These are phyloP conservation scores for Copidosoma aretas DNA, from an alignment of 2,888 invertebrate genomes.

Conservation along the genomic window DNA sequence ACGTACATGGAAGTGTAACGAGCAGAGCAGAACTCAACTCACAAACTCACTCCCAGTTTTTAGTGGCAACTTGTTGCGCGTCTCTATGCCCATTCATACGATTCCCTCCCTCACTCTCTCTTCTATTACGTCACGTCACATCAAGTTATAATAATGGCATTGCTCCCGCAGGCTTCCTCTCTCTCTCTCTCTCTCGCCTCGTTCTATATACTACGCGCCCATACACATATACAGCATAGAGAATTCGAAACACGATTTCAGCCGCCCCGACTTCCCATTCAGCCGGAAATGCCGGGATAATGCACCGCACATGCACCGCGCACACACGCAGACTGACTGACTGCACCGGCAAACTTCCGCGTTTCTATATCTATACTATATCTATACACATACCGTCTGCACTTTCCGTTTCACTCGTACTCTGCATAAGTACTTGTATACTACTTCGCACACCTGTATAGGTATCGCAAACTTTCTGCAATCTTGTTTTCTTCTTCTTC, in stretches of 20 bases:
- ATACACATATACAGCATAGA: slow-evolving; percentile 4
- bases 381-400: slow-evolving; percentile 34
- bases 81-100: slow-evolving; percentile 62
- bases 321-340: too few species aligned
- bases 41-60: slow-evolving; percentile 64
- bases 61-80: slow-evolving; percentile 63
- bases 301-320: not conserved
- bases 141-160: slow-evolving; percentile 63
- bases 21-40: slow-evolving; percentile 64
- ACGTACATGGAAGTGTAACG: slow-evolving; percentile 63
- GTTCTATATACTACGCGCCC: not conserved
- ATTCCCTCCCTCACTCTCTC: slow-evolving; percentile 59
- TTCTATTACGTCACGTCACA: slow-evolving; percentile 64
- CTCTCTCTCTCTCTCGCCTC: slow-evolving; percentile 24
- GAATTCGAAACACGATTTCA: slow-evolving; percentile 56
- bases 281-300: slow-evolving; percentile 33
- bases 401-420: slow-evolving; percentile 58
- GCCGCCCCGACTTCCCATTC: slow-evolving; percentile 33
- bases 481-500: not conserved
- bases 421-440: not conserved
- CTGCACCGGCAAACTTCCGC: slow-evolving; percentile 29
- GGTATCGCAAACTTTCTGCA: too few species aligned
- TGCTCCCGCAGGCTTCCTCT: slow-evolving; percentile 11
- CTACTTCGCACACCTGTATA: not conserved
- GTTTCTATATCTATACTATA: slow-evolving; percentile 9